Conservation (phyloP, 2,113 vertebrate genomes). For the Aphelocoma coerulescens region DNA sequence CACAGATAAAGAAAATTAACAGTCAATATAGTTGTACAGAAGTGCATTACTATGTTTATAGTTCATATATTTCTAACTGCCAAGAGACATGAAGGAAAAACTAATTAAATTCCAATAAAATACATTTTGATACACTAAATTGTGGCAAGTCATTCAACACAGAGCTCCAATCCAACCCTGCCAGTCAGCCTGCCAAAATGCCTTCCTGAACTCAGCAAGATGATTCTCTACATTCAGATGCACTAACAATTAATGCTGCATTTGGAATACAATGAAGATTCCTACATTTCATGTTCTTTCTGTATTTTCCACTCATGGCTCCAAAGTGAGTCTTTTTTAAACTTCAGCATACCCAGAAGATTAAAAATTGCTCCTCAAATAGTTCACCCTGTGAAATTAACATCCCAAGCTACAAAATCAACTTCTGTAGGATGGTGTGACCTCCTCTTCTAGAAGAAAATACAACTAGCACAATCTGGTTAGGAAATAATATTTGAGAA, state of each 20-base stretch:
- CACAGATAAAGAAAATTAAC: neutral
- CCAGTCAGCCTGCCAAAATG: neutral
- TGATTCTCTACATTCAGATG: neutral
- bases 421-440: neutral
- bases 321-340: neutral
- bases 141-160: neutral
- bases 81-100: neutral
- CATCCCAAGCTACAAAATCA: neutral
- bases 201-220: neutral
- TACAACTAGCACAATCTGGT: neutral
- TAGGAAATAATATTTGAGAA: neutral
- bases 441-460: neutral
- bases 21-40: neutral
- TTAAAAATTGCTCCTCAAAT: neutral
- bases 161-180: neutral
- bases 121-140: neutral
- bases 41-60: neutral
- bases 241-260: neutral
- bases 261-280: neutral
- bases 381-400: neutral
- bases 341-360: neutral
- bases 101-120: neutral
- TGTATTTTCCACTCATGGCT: neutral
- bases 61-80: neutral
- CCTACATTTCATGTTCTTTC: neutral